Evolutionary conservation across 2,113 vertebrate genomes (phyloP).

Genomic region (Garra rufa): DNA sequence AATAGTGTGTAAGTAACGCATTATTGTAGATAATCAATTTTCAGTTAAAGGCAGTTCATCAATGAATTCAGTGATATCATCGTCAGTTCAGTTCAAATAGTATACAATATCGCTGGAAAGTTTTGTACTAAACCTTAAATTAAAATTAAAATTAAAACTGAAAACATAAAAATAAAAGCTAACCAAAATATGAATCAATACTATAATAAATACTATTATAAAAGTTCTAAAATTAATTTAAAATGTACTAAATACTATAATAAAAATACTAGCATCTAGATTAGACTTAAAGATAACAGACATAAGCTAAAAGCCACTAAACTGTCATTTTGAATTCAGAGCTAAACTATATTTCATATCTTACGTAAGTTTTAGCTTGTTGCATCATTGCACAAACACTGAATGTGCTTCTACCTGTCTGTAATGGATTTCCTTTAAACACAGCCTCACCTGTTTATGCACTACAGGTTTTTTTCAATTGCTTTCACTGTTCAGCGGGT

Average conservation of each 20-base stretch:
- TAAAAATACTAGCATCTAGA: not conserved
- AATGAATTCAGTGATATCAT: too few species aligned
- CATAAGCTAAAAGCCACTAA: not conserved
- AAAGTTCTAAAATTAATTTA: not conserved
- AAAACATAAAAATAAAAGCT: too few species aligned
- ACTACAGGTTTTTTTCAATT: not conserved
- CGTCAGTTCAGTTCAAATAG: too few species aligned
- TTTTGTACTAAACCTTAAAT: not conserved
- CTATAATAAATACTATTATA: not conserved
- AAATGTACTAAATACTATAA: not conserved
- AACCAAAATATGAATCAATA: not conserved
- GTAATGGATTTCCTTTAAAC: not conserved
- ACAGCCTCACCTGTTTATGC: not conserved
- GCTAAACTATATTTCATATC: not conserved
- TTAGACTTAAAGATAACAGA: not conserved
- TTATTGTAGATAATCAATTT: too few species aligned
- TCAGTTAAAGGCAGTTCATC: too few species aligned
- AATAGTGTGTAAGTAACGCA: too few species aligned
- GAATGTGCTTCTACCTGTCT: slow-evolving; percentile 1
- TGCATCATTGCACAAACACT: not conserved
- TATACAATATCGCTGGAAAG: too few species aligned
- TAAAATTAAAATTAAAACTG: not conserved
- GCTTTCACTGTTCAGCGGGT: not conserved
- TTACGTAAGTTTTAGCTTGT: not conserved
- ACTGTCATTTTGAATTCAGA: not conserved